Percentiles rank a stretch among this genome's conserved stretches.
phyloP scores from a whole-genome alignment of 1,140 invertebrate species.

The Lutraria rhynchaena region DNA sequence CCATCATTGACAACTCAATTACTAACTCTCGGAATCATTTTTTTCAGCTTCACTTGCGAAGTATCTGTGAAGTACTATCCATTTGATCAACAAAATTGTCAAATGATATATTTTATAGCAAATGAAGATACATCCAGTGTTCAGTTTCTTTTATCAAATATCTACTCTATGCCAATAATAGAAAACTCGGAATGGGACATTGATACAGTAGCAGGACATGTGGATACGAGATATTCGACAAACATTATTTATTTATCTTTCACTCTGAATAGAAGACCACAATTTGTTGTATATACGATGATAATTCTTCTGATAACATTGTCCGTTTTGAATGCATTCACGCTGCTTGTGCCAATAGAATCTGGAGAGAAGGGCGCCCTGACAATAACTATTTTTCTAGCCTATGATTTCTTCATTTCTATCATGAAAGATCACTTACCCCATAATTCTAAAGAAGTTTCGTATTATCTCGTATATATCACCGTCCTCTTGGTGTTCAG shows the following conservation, averaged over 20 bases:
- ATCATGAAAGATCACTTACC: conserved; percentile 29
- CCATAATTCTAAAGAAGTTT: conserved; percentile 17
- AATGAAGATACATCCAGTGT: not conserved
- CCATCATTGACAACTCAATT: too few relatives aligned
- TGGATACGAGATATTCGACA: not conserved
- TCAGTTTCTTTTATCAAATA: not conserved
- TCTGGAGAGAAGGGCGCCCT: conserved; percentile 37
- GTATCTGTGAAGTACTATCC: conserved; percentile 22
- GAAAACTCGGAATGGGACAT: conserved; percentile 35
- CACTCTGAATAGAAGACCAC: not conserved
- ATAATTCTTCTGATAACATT: conserved; percentile 15
- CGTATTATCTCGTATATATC: conserved; percentile 10
- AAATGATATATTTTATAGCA: conserved; percentile 2
- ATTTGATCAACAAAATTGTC: conserved; percentile 25
- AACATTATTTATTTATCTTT: not conserved
- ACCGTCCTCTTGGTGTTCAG: conserved; percentile 4
- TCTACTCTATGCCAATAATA: not conserved
- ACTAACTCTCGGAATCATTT: too few relatives aligned
- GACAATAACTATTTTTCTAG: conserved; percentile 31
- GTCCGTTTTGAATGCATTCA: conserved; percentile 7
- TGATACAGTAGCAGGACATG: not conserved
- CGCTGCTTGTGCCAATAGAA: conserved; percentile 10
- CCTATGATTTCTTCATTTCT: conserved; percentile 31
- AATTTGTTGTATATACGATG: conserved; percentile 19
- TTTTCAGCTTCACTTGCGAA: conserved; percentile 21